Evolutionary conservation across 1,140 invertebrate species (phyloP), one percentile per base, ranked within the genome.

Genomic region (Wiebesia pumilae): DNA sequence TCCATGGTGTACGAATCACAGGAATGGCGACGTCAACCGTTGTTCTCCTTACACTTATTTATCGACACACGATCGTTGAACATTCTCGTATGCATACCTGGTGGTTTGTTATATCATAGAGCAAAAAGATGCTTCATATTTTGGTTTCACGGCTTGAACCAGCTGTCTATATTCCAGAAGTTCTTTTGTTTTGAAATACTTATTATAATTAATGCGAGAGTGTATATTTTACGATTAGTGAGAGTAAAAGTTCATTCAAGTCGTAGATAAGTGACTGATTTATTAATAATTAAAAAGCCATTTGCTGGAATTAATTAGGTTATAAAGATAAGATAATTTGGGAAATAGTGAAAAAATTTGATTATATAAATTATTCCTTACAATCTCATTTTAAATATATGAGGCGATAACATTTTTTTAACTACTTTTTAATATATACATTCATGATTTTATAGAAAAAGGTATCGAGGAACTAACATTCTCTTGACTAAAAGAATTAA

Each of bases 1-100:
- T 83, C 81, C 54, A 24, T 10, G 33, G 38, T 35, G 24, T 43
- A 30, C 38, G 58, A 79, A 62, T 84, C 62, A 85, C 33, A 33
- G 51, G 62, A 58, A 54, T 71, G 33, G 24, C 35, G 58, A 75
- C 10, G 38, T 12, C 19, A 12, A 24, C 35, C n/a, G 21, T 43
- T 2, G 40, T 43, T 6, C 16, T 9, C 27, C 65, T 24, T 1
- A 35, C 19, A 0, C 33, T 3, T 3, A 27, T 10, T 27, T 10
- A 73, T 9, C 1, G 3, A 40, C 35, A 40, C 16, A 27, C 69
- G 69, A 9, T 24, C 69, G 14, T 14, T 30, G 19, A 75, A 6
- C 0, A 3, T 10, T 19, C 21, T 0, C 4, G 3, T 75, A 21
- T 43, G 38, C 24, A 1, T 43, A 75, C 27, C 3, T 71, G 27